Percentiles rank a stretch among this genome's conserved stretches.
Evolutionary conservation across 1,140 invertebrate genomes (phyloP).

Genomic region (Neodiprion virginianus): DNA sequence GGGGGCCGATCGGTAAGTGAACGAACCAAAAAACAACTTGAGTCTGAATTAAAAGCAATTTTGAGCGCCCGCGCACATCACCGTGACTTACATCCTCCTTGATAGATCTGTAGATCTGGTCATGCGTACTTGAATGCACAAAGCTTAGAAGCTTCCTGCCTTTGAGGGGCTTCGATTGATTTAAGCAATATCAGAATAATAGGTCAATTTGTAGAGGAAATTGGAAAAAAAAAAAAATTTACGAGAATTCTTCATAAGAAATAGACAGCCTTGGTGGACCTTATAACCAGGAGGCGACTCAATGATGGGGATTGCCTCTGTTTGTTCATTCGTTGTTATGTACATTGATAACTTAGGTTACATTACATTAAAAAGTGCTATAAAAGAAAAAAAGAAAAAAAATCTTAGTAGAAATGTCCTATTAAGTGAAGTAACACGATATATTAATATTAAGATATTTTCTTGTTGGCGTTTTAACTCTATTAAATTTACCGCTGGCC

Average conservation of each 20-base stretch:
- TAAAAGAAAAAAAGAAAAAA: slow-evolving; percentile 32
- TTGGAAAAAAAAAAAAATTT: slow-evolving; percentile 30
- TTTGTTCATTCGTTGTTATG: slow-evolving; percentile 53
- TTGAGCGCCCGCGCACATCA: slow-evolving; percentile 59
- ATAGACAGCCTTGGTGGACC: slow-evolving; percentile 18
- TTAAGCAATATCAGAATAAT: slow-evolving; percentile 63
- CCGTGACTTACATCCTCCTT: slow-evolving; percentile 58
- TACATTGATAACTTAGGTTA: slow-evolving; percentile 53
- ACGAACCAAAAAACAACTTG: slow-evolving; percentile 57
- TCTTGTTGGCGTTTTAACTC: slow-evolving; percentile 58
- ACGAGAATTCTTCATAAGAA: slow-evolving; percentile 1
- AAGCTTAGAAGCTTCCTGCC: slow-evolving; percentile 42
- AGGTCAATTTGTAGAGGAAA: slow-evolving; percentile 61
- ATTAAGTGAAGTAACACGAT: slow-evolving; percentile 35
- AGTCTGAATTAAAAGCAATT: slow-evolving; percentile 59
- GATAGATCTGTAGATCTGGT: slow-evolving; percentile 39
- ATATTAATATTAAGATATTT: slow-evolving; percentile 49
- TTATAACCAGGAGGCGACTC: slow-evolving; percentile 5
- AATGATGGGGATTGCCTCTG: slow-evolving; percentile 14
- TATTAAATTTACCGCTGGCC: slow-evolving; percentile 44
- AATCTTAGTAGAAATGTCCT: slow-evolving; percentile 53
- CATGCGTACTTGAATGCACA: slow-evolving; percentile 35
- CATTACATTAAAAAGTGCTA: slow-evolving; percentile 46
- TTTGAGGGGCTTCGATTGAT: slow-evolving; percentile 61
- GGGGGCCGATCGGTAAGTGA: slow-evolving; percentile 54